A percentile compares a stretch with the other conserved stretches of the same genome.
Evolutionary conservation across 2,797 vertebrate species (phyloP).

Genomic region (Ciconia nigra): DNA sequence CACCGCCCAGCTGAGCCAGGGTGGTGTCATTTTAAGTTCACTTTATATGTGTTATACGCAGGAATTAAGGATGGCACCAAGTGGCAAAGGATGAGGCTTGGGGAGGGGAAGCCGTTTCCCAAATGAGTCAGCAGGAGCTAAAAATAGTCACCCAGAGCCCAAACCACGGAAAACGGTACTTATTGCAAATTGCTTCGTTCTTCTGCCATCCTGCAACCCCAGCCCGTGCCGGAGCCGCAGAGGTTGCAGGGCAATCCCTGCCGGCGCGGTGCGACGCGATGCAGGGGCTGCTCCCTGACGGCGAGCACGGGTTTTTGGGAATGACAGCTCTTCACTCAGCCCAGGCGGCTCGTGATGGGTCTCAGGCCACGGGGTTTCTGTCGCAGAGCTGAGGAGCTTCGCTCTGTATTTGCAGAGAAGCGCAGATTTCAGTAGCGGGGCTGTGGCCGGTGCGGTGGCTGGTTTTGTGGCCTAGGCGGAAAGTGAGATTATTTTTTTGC

Average conservation of each 20-base stretch:
- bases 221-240: fast-evolving
- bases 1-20: background rate
- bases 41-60: background rate
- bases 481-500: background rate
- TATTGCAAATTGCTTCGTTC: background rate
- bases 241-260: background rate
- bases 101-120: background rate
- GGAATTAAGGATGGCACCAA: background rate
- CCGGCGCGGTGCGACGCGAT: fast-evolving
- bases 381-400: background rate
- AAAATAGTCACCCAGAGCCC: background rate
- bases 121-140: conserved; percentile 20
- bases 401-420: background rate
- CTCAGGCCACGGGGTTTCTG: fast-evolving
- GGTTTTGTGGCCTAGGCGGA: background rate
- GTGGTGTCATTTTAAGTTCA: background rate
- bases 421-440: fast-evolving
- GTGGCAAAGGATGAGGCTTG: background rate
- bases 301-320: fast-evolving
- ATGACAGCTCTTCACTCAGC: background rate
- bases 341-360: fast-evolving
- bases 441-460: fast-evolving
- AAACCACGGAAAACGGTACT: background rate
- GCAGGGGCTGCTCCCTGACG: background rate
- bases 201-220: background rate